Evolutionary conservation across 2,797 vertebrate genomes (phyloP).

Genomic region (Pteronotus mesoamericanus): DNA sequence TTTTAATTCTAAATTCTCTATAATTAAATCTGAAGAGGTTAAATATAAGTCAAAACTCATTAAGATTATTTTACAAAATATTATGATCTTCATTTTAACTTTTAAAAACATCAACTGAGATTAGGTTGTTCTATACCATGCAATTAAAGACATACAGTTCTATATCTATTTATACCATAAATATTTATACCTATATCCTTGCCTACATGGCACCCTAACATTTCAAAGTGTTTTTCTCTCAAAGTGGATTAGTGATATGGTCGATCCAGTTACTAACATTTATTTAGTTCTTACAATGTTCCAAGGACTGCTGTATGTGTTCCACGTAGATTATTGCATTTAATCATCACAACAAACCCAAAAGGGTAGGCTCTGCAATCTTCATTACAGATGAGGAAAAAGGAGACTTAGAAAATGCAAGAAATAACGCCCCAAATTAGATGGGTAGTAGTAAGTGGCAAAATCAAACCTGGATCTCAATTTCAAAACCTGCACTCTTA

Average conservation of each 20-base stretch:
- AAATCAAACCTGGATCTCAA: not conserved
- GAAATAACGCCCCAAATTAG: not conserved
- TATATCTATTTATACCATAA: not conserved
- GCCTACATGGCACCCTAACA: not conserved
- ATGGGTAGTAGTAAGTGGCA: not conserved
- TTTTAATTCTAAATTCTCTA: not conserved
- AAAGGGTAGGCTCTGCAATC: not conserved
- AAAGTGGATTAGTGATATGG: not conserved
- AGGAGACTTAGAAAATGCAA: not conserved
- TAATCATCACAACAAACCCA: not conserved
- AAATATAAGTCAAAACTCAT: not conserved
- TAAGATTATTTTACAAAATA: not conserved
- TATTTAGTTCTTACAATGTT: not conserved
- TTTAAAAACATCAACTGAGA: not conserved
- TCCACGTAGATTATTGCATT: not conserved
- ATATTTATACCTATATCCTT: not conserved
- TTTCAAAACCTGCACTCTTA: not conserved
- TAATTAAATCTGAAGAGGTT: not conserved
- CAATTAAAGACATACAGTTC: constrained; percentile 4
- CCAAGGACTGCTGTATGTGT: not conserved
- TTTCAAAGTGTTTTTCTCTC: constrained; percentile 1
- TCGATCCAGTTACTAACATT: not conserved
- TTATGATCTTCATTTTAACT: not conserved
- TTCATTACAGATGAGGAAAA: not conserved
- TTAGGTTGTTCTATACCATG: not conserved